Base-by-base conservation (phyloP, 1,140 invertebrate genomes). In the Conus betulinus region DNA sequence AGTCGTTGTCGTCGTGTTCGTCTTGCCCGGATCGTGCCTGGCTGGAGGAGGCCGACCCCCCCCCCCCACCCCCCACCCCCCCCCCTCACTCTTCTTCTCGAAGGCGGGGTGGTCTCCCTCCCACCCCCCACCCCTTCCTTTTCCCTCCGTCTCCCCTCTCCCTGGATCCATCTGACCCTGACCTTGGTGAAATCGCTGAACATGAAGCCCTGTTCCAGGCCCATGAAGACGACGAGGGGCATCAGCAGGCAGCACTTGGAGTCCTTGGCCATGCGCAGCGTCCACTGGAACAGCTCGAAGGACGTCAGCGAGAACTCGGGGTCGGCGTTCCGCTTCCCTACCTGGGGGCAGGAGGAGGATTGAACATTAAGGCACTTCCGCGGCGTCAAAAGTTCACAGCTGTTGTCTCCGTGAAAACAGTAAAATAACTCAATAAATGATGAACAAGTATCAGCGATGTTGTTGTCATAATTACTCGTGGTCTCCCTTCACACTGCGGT, bases 121-220 rank as follows among this genome's bases (percentile, higher is more conserved):
- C 60, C 17, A 1, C 17, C 60, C 4, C 67, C 67, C 23, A 3
- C 8, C 23, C 67, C 23, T 7, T 23, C 0, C 67, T 0, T 71
- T 7, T 71, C 67, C 20, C 67, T 71, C 67, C 10, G 3, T 10
- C 67, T 71, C 67, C n/a, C 20, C 20, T 13, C 67, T 23, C 7
- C 67, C 23, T n/a, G 20, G 1, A 71, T 71, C 11, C 23, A 71
- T 1, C 6, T 20, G 15, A 11, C 67, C 23, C 67, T 10, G 23
- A 23, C 67, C 94, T 95, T 95, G 11, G 95, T 95, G 87, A 95
- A 95, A 90, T 95, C 95, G 11, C 95, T 93, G 88, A 95, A 95
- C 89, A 95, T 93, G 88, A 95, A 95, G 23, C 95, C 95, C 87
- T 95, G 95, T 86, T 95, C 92, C 11, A 95, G 90, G 13, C 95